Percentiles rank a stretch among this genome's conserved stretches.
phyloP scores from a whole-genome alignment of 2,113 vertebrate species.

The Numida meleagris region DNA sequence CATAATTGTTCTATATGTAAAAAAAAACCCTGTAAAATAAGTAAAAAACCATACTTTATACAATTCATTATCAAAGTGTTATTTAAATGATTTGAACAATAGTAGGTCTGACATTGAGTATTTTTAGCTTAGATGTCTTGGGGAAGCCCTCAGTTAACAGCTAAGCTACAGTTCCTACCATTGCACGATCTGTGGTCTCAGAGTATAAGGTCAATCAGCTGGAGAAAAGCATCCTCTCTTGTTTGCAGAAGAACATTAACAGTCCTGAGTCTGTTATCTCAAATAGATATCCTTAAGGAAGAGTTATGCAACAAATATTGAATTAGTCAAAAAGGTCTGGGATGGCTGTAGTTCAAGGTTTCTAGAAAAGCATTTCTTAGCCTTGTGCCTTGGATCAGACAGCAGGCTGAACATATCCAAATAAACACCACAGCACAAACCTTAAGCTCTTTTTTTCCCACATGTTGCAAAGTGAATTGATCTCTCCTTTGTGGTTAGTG shows the following conservation, averaged over 20 bases:
- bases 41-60: background rate
- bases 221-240: background rate
- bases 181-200: background rate
- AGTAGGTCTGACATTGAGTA: background rate
- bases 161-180: background rate
- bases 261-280: background rate
- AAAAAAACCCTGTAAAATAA: background rate
- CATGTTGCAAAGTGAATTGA: background rate
- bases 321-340: background rate
- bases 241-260: background rate
- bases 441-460: background rate
- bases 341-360: background rate
- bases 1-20: background rate
- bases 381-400: background rate
- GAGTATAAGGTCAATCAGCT: background rate
- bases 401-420: background rate
- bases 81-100: background rate
- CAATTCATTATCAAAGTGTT: background rate
- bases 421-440: background rate
- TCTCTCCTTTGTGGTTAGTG: background rate
- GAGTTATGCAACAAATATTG: background rate
- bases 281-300: background rate
- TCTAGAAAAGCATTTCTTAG: background rate
- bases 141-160: background rate
- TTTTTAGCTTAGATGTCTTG: background rate